Conservation (phyloP, 2,113 vertebrate species). For the Lycaon pictus region DNA sequence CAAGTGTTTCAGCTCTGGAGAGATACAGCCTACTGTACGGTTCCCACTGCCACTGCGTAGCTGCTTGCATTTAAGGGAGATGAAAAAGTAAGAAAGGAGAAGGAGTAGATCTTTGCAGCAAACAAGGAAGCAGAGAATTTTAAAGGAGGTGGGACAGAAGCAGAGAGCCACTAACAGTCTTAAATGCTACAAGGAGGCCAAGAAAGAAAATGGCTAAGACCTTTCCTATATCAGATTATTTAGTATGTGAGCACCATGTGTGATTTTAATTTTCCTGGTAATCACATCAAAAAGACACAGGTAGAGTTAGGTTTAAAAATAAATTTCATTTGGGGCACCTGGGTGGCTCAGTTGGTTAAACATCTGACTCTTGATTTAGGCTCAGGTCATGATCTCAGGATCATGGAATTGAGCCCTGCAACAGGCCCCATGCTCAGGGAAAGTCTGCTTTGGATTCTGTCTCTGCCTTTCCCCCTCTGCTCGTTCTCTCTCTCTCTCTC, state of each 20-base stretch:
- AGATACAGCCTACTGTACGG: fast-evolving
- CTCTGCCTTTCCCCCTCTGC: not conserved
- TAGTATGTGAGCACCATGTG: too few relatives aligned
- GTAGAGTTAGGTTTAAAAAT: not conserved
- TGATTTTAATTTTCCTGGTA: not conserved
- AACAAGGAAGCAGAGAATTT: constrained; percentile 19
- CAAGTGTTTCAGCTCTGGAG: not conserved
- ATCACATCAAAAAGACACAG: not conserved
- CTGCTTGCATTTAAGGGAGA: not conserved
- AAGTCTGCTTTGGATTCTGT: not conserved
- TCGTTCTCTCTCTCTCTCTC: not conserved
- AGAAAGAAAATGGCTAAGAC: not conserved
- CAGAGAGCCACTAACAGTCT: not conserved
- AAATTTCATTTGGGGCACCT: not conserved
- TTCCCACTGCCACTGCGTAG: not conserved
- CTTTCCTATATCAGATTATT: not conserved
- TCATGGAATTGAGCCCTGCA: fast-evolving
- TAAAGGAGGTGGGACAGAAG: not conserved
- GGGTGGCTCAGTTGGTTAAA: not conserved
- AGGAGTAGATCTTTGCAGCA: not conserved
- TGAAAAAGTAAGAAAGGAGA: not conserved
- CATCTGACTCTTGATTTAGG: not conserved
- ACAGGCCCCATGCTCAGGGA: not conserved
- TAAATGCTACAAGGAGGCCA: not conserved
- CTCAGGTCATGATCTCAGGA: not conserved